Evolutionary conservation across 2,113 vertebrate species (phyloP), one percentile per base, ranked within the genome.

Genomic region (Trematocara marginatum): DNA sequence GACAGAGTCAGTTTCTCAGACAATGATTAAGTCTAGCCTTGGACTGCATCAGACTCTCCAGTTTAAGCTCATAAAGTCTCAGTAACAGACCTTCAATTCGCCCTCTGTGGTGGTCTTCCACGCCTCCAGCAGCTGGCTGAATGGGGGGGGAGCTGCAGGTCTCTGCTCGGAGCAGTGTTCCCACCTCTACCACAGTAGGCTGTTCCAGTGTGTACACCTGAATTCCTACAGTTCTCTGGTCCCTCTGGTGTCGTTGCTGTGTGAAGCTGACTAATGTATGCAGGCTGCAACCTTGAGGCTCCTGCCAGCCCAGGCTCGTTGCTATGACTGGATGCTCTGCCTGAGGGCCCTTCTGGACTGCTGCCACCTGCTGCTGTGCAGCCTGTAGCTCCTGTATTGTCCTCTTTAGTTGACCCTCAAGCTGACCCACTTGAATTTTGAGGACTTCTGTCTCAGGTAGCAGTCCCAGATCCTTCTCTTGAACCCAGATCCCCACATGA

Each of bases 401-500:
- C 52, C 94, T 96, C 69, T 94, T 93, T 80, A 98, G 93, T 88
- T 97, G 96, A 6, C 91, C 95, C 89, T 98, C 97, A 87, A 98
- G 91, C 42, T 96, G 94, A 0, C 95, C 94, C 6, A 98, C 94
- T 88, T 97, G 96, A 61, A 93, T 95, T 10, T 92, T 95, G 10
- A 98, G 94, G 3, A 95, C 95, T 49, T 94, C 93, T 0, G 94
- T 91, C 79, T 95, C 93, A 10, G 94, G 93, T 1, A 95, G 90
- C 34, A 97, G 26, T 2, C 96, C 97, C 90, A 98, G 89, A 91
- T 98, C 97, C 83, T 96, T 92, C 74, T 98, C 98, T 4, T 86
- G 90, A 64, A 98, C 97, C 76, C 94, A 96, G 5, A 97, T 96
- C 26, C 97, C 97, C 54, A 98, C 95, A 2, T 97, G 96, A 40